phyloP scores from a whole-genome alignment of 2,113 vertebrate species.

The Glaucomys volans region DNA sequence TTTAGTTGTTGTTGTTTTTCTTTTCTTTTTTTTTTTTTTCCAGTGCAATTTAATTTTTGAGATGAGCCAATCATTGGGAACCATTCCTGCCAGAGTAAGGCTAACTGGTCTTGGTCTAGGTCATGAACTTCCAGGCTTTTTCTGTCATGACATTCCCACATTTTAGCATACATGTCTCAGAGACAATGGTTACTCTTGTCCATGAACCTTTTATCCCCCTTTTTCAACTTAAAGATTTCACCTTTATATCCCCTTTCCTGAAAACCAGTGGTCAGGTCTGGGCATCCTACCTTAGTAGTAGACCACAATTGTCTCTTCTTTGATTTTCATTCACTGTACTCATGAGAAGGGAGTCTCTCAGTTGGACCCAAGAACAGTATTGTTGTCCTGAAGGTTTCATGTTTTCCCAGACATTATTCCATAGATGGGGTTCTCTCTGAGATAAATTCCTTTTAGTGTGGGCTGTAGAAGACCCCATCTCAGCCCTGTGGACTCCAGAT shows the following conservation, averaged over 20 bases:
- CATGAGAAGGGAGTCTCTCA: background rate
- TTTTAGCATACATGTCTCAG: conserved; percentile 11
- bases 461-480: background rate
- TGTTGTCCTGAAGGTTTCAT: background rate
- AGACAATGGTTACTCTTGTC: background rate
- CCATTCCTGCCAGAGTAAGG: accelerated
- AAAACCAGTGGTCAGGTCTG: background rate
- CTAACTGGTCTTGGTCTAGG: background rate
- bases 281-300: background rate
- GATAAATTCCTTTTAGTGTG: background rate
- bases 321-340: background rate
- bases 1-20: background rate
- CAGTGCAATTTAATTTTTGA: background rate
- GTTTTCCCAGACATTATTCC: background rate
- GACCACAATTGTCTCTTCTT: background rate
- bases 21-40: too few species aligned
- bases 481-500: background rate
- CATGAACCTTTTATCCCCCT: background rate
- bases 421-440: background rate
- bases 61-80: background rate
- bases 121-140: background rate
- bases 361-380: background rate
- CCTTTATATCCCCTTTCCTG: background rate
- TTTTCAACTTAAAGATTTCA: background rate
- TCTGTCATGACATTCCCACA: background rate